Evolutionary conservation across 2,888 invertebrate species (phyloP).

Genomic region (Odontomyia ornata): DNA sequence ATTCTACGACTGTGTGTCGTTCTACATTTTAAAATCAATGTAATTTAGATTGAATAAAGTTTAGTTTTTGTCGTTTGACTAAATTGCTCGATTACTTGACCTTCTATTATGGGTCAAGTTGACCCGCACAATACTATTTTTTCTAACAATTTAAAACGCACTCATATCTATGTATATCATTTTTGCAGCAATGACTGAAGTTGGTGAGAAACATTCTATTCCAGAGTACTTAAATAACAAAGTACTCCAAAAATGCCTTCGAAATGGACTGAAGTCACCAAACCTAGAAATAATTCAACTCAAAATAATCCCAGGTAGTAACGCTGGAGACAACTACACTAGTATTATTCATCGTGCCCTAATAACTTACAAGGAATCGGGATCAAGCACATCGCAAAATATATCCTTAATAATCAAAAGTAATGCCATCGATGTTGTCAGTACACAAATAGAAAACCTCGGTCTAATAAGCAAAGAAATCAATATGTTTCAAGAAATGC

Average conservation of each 20-base stretch:
- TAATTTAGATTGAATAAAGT: too few relatives aligned
- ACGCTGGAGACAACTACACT: conserved; percentile 41
- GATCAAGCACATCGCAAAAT: neutral
- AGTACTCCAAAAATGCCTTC: conserved; percentile 60
- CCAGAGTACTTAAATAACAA: conserved; percentile 50
- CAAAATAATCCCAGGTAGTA: conserved; percentile 48
- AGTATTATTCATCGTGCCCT: conserved; percentile 38
- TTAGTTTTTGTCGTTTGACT: too few relatives aligned
- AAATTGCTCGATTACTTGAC: too few relatives aligned
- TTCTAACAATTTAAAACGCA: too few relatives aligned
- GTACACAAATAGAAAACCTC: conserved; percentile 62
- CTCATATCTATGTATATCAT: too few relatives aligned
- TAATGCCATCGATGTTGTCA: conserved; percentile 58
- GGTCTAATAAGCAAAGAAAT: conserved; percentile 65
- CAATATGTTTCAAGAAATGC: conserved; percentile 63
- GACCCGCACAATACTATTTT: too few relatives aligned
- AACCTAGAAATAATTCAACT: conserved; percentile 59
- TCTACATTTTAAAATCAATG: too few relatives aligned
- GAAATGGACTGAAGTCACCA: conserved; percentile 59
- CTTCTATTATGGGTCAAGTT: too few relatives aligned
- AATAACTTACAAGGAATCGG: neutral
- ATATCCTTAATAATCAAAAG: conserved; percentile 55
- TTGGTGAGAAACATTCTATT: too few relatives aligned
- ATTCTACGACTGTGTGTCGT: too few relatives aligned
- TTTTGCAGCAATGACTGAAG: too few relatives aligned